Conservation (phyloP, 2,113 vertebrate genomes). For the Upupa epops region DNA sequence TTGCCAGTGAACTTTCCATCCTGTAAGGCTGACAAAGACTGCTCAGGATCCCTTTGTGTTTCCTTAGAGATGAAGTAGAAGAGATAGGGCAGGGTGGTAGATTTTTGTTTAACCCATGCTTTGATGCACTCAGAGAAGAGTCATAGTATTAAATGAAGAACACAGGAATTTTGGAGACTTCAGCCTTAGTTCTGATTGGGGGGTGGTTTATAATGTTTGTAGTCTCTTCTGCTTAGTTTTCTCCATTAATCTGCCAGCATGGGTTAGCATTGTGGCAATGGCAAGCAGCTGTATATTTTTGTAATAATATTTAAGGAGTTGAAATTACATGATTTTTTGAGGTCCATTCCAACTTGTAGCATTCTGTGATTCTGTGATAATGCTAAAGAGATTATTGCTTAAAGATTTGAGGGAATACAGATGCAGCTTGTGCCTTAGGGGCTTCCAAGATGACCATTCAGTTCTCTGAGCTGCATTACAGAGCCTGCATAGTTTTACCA, state of each 20-base stretch:
- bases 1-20: not conserved
- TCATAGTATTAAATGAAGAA: not conserved
- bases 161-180: not conserved
- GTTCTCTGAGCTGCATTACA: not conserved
- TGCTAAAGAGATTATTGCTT: slow-evolving; percentile 36
- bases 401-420: not conserved
- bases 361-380: not conserved
- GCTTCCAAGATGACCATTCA: slow-evolving; percentile 41
- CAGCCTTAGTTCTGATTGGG: not conserved
- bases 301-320: no score
- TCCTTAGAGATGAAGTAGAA: slow-evolving; percentile 2
- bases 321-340: no score
- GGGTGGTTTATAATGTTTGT: slow-evolving; percentile 4
- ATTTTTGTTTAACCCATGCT: not conserved
- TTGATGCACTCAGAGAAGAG: not conserved
- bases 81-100: not conserved
- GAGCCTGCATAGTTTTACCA: not conserved
- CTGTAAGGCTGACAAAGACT: not conserved
- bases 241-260: not conserved
- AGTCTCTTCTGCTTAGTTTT: not conserved
- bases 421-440: not conserved
- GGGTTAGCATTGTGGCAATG: not conserved
- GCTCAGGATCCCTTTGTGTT: not conserved
- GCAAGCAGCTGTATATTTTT: slow-evolving; percentile 23
- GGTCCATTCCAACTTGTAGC: no score